Base-by-base conservation (phyloP, 2,888 invertebrate genomes). In the Odontocolon sp. region DNA sequence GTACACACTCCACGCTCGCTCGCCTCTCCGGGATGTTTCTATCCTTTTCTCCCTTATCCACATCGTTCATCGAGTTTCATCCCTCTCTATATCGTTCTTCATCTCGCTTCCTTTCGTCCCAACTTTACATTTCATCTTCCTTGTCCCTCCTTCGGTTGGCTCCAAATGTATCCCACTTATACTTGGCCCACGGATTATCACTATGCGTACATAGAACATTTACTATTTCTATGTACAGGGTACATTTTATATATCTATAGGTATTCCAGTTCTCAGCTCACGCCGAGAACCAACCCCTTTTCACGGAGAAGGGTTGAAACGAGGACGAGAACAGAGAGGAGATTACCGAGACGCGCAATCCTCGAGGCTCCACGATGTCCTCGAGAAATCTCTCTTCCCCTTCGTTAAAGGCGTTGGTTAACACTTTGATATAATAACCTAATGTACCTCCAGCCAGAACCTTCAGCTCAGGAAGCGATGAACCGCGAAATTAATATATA, bases 351-450 rank as follows among this genome's bases (percentile, higher is more conserved):
- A 47, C 18, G 42, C n/a, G 18, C 8, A 8, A 18, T 38, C 26
- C 11, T 52, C 38, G 18, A 52, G 40, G 52, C 40, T 52, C 36
- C 21, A 2, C 31, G 52, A 18, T 18, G 33, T 3, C n/a, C 23
- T 28, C 38, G 57, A 26, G 26, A 38, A 56, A 40, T 14, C 57
- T 26, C 59, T 73, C n/a, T n/a, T 74, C 69, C 78, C 81, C 82
- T 83, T 83, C 81, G 79, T 81, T 84, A 83, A 84, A 81, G 84
- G 83, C 81, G 83, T 84, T 83, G 81, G 85, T 86, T 86, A 84
- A 84, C 85, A 85, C 84, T 85, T 80, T 81, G 80, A 81, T 80
- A 79, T 84, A 85, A 85, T 85, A 83, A 84, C 81, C 79, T 82
- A 80, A 83, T 81, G 77, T 81, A 81, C 47, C 3, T 28, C 28